Evolutionary conservation across 1,140 invertebrate species (phyloP).

Genomic region (Triops longicaudatus): DNA sequence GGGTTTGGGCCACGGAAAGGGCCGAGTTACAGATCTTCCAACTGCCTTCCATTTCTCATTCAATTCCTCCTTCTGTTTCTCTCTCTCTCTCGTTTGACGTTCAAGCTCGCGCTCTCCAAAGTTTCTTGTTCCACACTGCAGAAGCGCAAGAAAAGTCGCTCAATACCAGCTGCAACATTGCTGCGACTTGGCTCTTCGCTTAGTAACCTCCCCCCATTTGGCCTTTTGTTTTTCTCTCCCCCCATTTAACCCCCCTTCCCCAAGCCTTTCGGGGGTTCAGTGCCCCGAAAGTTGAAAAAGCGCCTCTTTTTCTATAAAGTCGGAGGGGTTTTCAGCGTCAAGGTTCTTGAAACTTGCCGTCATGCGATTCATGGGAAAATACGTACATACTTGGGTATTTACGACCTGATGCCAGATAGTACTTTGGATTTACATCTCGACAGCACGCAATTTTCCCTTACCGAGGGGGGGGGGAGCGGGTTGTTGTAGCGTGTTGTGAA

Average conservation of each 20-base stretch:
- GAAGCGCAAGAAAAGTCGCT: constrained; percentile 17
- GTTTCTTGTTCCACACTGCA: neutral
- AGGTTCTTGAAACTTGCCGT: neutral
- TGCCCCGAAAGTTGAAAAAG: neutral
- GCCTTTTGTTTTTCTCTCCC: neutral
- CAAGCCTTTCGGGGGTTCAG: too few relatives aligned
- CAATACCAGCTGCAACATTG: constrained; percentile 19
- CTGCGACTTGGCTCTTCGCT: neutral
- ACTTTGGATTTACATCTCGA: neutral
- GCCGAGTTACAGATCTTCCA: constrained; percentile 28
- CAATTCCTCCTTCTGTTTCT: constrained; percentile 16
- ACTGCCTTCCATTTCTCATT: constrained; percentile 22
- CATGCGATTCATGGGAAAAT: neutral
- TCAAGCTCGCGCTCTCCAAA: too few relatives aligned
- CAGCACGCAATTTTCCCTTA: neutral
- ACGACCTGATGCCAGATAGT: constrained; percentile 2
- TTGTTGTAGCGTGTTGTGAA: neutral
- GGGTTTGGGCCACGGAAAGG: neutral
- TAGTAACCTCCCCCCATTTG: neutral
- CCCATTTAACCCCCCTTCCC: too few relatives aligned
- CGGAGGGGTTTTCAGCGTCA: neutral
- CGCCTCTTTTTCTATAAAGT: neutral
- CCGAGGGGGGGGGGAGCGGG: neutral
- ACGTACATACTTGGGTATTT: neutral
- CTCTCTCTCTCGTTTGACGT: constrained; percentile 6